These are phyloP conservation scores for Formicarius rufipectus DNA, from an alignment of 2,113 vertebrate species.

Conservation along the genomic window DNA sequence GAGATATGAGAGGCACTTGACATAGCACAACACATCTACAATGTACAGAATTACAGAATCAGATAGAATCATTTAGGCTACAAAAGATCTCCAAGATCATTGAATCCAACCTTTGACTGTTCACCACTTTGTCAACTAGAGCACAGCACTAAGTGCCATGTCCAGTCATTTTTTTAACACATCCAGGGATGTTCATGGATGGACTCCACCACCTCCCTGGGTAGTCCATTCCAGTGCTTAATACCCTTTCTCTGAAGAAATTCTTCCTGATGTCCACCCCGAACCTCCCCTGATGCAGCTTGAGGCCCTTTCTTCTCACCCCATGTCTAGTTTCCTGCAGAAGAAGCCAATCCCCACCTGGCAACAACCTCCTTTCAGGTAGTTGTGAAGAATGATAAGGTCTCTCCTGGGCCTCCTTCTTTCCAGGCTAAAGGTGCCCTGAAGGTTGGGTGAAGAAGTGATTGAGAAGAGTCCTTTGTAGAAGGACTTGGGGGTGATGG, in stretches of 20 bases:
- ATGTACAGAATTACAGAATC: not conserved
- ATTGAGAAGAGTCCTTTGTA: not conserved
- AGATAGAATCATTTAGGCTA: not conserved
- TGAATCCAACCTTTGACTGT: not conserved
- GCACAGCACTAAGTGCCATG: not conserved
- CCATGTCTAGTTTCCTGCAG: accelerated
- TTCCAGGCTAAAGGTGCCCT: not conserved
- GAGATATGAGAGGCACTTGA: not conserved
- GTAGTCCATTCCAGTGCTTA: not conserved
- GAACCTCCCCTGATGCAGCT: not conserved
- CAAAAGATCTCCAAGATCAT: not conserved
- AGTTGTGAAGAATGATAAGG: accelerated
- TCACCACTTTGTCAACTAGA: not conserved
- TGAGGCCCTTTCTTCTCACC: not conserved
- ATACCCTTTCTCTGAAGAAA: not conserved
- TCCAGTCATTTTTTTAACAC: not conserved
- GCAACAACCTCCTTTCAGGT: not conserved
- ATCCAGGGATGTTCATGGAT: not conserved
- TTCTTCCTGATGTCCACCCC: not conserved
- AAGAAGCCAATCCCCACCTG: not conserved
- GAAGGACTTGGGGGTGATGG: not conserved
- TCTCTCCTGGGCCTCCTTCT: not conserved
- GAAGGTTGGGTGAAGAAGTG: not conserved
- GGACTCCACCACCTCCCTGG: not conserved
- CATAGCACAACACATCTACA: not conserved